A percentile compares a stretch with the other conserved stretches of the same genome.
phyloP scores from a whole-genome alignment of 1,140 invertebrate genomes.

The Lordiphosa collinella region DNA sequence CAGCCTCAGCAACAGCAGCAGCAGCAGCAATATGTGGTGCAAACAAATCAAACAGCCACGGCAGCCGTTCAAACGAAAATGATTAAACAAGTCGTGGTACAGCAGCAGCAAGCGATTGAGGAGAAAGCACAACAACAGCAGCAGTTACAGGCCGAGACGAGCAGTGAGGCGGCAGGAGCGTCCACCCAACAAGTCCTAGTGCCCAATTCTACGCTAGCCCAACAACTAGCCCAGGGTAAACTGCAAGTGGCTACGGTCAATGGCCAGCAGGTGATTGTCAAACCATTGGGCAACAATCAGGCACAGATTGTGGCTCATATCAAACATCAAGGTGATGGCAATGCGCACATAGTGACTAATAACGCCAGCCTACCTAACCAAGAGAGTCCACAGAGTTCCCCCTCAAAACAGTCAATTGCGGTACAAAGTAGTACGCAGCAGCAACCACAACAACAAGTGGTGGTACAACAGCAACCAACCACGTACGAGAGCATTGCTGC shows the following conservation, averaged over 20 bases:
- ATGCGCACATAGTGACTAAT: slow-evolving; percentile 73
- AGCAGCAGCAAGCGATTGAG: slow-evolving; percentile 43
- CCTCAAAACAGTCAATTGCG: slow-evolving; percentile 34
- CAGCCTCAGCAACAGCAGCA: slow-evolving; percentile 52
- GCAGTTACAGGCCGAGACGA: slow-evolving; percentile 29
- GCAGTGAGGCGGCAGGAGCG: slow-evolving; percentile 34
- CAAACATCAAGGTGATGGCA: slow-evolving; percentile 80
- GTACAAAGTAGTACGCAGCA: slow-evolving; percentile 59
- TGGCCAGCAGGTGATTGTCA: slow-evolving; percentile 90
- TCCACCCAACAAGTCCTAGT: slow-evolving; percentile 85
- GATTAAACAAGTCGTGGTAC: slow-evolving; percentile 58
- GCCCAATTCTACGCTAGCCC: slow-evolving; percentile 86
- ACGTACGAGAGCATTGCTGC: slow-evolving; percentile 22
- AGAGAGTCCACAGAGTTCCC: slow-evolving; percentile 53
- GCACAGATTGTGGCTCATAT: slow-evolving; percentile 86
- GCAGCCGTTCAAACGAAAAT: slow-evolving; percentile 32
- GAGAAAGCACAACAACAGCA: slow-evolving; percentile 39
- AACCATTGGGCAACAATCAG: slow-evolving; percentile 86
- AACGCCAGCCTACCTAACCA: slow-evolving; percentile 41
- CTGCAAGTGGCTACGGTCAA: slow-evolving; percentile 90
- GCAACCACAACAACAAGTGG: slow-evolving; percentile 51
- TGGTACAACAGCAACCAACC: slow-evolving; percentile 43
- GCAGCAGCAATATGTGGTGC: slow-evolving; percentile 56
- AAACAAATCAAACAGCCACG: slow-evolving; percentile 46
- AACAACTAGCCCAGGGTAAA: slow-evolving; percentile 88